Base-by-base conservation (phyloP, 2,888 invertebrate species). In the Cosmorhoe ocellata region DNA sequence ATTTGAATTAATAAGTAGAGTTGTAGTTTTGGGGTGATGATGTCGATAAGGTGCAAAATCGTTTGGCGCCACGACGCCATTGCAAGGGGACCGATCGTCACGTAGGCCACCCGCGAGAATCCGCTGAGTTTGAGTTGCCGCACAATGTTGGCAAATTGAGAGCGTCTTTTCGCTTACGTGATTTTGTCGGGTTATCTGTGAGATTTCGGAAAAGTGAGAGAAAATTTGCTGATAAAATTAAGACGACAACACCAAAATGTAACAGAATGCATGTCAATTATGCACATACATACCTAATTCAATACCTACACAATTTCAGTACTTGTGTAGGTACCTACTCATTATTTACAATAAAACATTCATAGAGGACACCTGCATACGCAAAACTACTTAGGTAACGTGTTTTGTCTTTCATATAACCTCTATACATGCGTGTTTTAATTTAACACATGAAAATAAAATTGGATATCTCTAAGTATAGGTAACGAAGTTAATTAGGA, bases 51-150 rank as follows among this genome's bases (percentile, higher is more conserved):
- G 79, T 81, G 79, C 78, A 79, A 84, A 74, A 82, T 91, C 69
- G 91, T 81, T 81, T 88, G 80, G 85, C 91, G 71, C 81, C 75
- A 71, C 75, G 87, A 71, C 86, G 83, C 90, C 91, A 90, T 90
- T 84, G 80, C 81, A 64, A 71, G 76, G 79, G 76, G 74, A 67
- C 79, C 74, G 72, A 67, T 63, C 84, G 91, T 91, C 91, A 91
- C 91, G 91, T 91, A 91, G 84, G 90, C 91, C 86, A 88, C 80
- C 76, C 61, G 63, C 54, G 63, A 41, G 51, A 65, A 81, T 61
- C 76, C 85, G 74, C 36, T 79, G 63, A 67, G 68, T 64, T 85
- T 68, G 39, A 63, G 67, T 64, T 53, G 76, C 33, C 58, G 22
- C 58, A 38, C 44, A 30, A 22, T 28, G 47, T 56, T 43, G 26